Evolutionary conservation across 2,888 invertebrate genomes (phyloP), one percentile per base, ranked within the genome.

Genomic region (Ectemnius continuus): DNA sequence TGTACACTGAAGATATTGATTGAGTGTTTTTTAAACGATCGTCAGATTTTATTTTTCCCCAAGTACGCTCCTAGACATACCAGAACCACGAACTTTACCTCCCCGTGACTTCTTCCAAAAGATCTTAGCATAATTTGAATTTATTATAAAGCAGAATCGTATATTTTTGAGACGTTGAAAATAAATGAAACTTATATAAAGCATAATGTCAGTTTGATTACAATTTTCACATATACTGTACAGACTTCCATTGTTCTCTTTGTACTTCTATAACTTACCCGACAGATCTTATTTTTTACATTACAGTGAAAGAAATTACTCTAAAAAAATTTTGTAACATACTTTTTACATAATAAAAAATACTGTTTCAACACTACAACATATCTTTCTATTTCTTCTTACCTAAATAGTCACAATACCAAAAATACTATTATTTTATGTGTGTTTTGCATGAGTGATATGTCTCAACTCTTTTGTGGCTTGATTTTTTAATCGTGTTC

Each of bases 341-440:
- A 70, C 67, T 84, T 78, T 85, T 82, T 67, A 76, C 76, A 69
- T 78, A 87, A 87, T 87, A 87, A 36, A 86, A 87, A 86, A 87
- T 69, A 67, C 75, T 84, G 70, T 82, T 80, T 78, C 64, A 79
- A 71, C 70, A 82, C 70, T 74, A 66, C 18, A 58, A 73, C 58
- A 72, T 75, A 62, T 61, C 36, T 52, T 73, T 77, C 72, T 67
- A 74, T 78, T 76, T 70, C 70, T 61, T 78, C 79, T 76, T 74
- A 65, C 73, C 74, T 75, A 36, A 36, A 6, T 36, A 36, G 36
- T 6, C 36, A 36, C 36, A 36, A 36, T 36, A 11, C 36, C 36
- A 8, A 8, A 1, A 36, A 11, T 36, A 11, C 4, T 36, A 8
- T 36, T 36, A 36, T 36, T 36, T 8, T 36, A 4, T 8, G 36